Evolutionary conservation across 2,797 vertebrate genomes (phyloP).

Genomic region (Oreortyx pictus): DNA sequence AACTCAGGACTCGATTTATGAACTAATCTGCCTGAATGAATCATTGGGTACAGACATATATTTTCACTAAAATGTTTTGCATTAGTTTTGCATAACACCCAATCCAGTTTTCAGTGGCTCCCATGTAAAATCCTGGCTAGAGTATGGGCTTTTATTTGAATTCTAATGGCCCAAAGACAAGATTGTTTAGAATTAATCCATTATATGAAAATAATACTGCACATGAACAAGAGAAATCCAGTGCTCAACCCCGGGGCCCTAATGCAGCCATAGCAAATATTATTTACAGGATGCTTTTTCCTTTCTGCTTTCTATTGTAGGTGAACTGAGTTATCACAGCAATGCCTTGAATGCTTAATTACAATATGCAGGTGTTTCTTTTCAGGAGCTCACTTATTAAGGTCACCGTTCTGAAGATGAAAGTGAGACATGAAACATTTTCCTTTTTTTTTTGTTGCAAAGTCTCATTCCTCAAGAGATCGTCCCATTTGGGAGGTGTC

Average conservation of each 20-base stretch:
- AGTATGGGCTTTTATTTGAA: not conserved
- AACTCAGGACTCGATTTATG: not conserved
- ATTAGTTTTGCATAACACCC: not conserved
- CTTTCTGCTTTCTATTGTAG: not conserved
- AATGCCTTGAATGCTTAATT: constrained; percentile 53
- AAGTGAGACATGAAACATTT: constrained; percentile 63
- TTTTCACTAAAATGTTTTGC: not conserved
- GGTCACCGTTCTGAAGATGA: constrained; percentile 60
- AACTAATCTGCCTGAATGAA: not conserved
- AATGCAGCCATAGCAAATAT: not conserved
- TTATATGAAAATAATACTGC: not conserved
- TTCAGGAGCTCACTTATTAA: constrained; percentile 63
- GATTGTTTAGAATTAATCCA: not conserved
- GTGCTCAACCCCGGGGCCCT: not conserved
- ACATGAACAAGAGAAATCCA: not conserved
- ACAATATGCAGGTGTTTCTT: constrained; percentile 65
- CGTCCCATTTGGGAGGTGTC: constrained; percentile 24
- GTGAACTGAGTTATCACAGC: not conserved
- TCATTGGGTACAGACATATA: not conserved
- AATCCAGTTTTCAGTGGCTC: not conserved
- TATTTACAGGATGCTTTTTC: not conserved
- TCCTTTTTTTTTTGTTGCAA: not conserved
- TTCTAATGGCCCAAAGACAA: not conserved
- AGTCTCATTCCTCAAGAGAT: constrained; percentile 57
- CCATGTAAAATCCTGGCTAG: not conserved